phyloP scores from a whole-genome alignment of 2,888 invertebrate genomes.

The Fabriciana adippe region DNA sequence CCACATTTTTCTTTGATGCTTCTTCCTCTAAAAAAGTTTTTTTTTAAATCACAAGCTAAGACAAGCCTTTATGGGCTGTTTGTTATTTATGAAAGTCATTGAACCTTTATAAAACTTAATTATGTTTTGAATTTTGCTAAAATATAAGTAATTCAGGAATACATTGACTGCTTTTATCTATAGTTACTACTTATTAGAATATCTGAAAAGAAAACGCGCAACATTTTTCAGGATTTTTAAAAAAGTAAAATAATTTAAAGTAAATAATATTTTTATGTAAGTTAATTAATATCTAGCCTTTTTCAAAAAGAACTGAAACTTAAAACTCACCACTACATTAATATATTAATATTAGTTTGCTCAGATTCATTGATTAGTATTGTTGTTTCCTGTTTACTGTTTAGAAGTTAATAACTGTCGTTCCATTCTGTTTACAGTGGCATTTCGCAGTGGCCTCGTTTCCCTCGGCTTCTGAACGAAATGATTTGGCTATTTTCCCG shows the following conservation, averaged over 20 bases:
- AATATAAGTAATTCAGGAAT: too few species aligned
- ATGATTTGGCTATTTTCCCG: conserved; percentile 53
- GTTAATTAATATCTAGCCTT: too few species aligned
- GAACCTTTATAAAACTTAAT: too few species aligned
- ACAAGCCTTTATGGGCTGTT: too few species aligned
- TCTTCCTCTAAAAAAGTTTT: not conserved
- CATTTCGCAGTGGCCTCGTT: conserved; percentile 63
- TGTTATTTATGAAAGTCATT: too few species aligned
- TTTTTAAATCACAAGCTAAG: not conserved
- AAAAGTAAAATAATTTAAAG: too few species aligned
- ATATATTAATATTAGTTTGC: not conserved
- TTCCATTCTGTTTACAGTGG: conserved; percentile 70
- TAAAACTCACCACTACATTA: not conserved
- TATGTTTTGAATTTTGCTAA: too few species aligned
- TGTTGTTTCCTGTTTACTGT: conserved; percentile 44
- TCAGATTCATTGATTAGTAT: conserved; percentile 11
- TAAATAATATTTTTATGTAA: too few species aligned
- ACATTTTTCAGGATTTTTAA: too few species aligned
- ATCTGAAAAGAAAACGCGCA: too few species aligned
- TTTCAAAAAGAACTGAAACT: not conserved
- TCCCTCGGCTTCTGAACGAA: conserved; percentile 49
- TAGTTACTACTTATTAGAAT: too few species aligned
- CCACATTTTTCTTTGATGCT: not conserved
- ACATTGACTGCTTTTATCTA: too few species aligned
- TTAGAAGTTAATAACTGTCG: conserved; percentile 57